phyloP scores from a whole-genome alignment of 2,888 invertebrate species.

The Nesidiocoris tenuis region DNA sequence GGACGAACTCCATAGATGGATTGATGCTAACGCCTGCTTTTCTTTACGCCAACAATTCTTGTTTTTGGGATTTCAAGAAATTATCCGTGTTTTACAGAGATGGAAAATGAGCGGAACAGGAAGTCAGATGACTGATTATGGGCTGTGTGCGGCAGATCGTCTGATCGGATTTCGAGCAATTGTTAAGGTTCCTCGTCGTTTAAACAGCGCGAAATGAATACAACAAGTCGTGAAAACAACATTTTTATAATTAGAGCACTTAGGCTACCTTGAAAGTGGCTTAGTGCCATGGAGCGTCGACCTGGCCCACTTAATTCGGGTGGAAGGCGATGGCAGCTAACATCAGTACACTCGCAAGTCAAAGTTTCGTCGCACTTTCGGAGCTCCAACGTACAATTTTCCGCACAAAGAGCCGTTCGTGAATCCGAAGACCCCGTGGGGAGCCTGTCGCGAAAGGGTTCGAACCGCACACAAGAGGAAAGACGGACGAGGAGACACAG shows the following conservation, averaged over 20 bases:
- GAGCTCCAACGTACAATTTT: slow-evolving; percentile 32
- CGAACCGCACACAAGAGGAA: slow-evolving; percentile 16
- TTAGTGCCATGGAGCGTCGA: slow-evolving; percentile 39
- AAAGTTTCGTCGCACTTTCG: slow-evolving; percentile 3
- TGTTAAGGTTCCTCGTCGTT: too few species aligned
- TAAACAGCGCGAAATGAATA: too few species aligned
- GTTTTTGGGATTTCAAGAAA: too few species aligned
- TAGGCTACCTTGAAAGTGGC: slow-evolving; percentile 42
- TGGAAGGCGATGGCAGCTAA: slow-evolving; percentile 21
- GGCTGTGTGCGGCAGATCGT: too few species aligned
- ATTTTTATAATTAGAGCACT: slow-evolving; percentile 37
- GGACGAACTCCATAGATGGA: too few species aligned
- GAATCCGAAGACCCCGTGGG: not conserved
- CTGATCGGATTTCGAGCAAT: too few species aligned
- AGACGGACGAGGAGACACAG: not conserved
- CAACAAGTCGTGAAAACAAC: too few species aligned
- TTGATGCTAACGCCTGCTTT: too few species aligned
- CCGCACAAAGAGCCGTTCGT: slow-evolving; percentile 17
- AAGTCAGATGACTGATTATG: too few species aligned
- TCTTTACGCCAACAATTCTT: too few species aligned
- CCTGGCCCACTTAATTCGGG: slow-evolving; percentile 37
- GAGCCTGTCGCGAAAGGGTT: slow-evolving; percentile 8
- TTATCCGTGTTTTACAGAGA: too few species aligned
- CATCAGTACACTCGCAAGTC: slow-evolving; percentile 7
- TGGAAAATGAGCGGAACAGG: too few species aligned